Conservation (phyloP, 2,797 vertebrate genomes). For the Poecilia gillii region DNA sequence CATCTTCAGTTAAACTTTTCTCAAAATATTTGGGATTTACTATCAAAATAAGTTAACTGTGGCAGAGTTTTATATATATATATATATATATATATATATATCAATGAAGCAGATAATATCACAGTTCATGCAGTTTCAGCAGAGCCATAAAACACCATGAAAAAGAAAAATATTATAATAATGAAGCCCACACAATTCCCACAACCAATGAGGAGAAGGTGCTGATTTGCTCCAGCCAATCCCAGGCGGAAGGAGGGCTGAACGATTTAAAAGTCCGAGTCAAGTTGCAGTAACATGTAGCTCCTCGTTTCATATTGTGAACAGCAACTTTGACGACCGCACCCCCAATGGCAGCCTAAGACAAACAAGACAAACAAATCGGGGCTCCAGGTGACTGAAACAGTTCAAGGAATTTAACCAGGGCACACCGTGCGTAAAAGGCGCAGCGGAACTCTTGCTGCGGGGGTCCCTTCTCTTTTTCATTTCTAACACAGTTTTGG, state of each 20-base stretch:
- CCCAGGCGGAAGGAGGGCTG: constrained; percentile 71
- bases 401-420: constrained; percentile 50
- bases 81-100: too few species aligned
- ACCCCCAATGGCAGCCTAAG: constrained; percentile 52
- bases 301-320: constrained; percentile 61
- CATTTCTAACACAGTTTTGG: constrained; percentile 31
- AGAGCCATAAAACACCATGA: constrained; percentile 26
- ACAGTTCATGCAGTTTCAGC: constrained; percentile 33
- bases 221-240: constrained; percentile 73
- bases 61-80: not conserved
- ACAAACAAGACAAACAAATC: constrained; percentile 28
- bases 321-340: constrained; percentile 58
- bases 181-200: constrained; percentile 40
- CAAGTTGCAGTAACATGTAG: constrained; percentile 72
- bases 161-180: constrained; percentile 51
- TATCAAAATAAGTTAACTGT: not conserved
- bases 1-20: not conserved
- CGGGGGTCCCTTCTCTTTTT: constrained; percentile 23
- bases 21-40: not conserved
- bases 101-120: not conserved
- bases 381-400: constrained; percentile 29
- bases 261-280: constrained; percentile 68
- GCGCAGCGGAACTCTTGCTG: constrained; percentile 48
- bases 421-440: constrained; percentile 70
- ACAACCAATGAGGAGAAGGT: constrained; percentile 71